Conservation (phyloP, 2,113 vertebrate species). For the Tor tambroides region DNA sequence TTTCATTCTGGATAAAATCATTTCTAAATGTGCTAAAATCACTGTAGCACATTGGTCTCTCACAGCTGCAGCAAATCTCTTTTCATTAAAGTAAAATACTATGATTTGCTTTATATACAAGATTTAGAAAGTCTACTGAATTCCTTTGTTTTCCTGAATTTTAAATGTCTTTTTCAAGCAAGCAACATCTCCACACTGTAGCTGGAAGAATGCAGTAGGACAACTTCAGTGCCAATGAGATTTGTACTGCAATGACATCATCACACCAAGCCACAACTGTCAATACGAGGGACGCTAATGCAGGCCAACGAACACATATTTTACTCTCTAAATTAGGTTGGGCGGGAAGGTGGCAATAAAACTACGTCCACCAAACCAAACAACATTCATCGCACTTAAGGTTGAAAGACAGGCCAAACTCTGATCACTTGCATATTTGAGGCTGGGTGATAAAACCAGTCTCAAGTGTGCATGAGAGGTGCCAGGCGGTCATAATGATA, state of each 20-base stretch:
- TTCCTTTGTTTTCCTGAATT: background rate
- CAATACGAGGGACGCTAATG: conserved; percentile 37
- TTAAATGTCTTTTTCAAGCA: background rate
- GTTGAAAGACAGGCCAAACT: conserved; percentile 28
- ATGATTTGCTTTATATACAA: background rate
- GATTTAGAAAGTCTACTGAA: background rate
- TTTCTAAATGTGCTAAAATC: background rate
- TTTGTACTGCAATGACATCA: conserved; percentile 47
- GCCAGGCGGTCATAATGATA: conserved; percentile 53
- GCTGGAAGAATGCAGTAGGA: background rate
- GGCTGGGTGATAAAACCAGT: conserved; percentile 48
- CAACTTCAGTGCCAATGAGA: conserved; percentile 15
- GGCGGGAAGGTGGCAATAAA: conserved; percentile 33
- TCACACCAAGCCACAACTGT: conserved; percentile 32
- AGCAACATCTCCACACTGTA: background rate
- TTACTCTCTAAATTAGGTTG: conserved; percentile 20
- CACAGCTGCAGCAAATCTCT: background rate
- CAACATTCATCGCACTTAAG: conserved; percentile 58
- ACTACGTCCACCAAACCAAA: conserved; percentile 55
- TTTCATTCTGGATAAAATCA: background rate
- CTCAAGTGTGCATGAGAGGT: conserved; percentile 53
- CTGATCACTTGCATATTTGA: conserved; percentile 47
- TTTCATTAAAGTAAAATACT: background rate
- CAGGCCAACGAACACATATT: conserved; percentile 1
- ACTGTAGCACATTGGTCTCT: background rate